These are phyloP conservation scores for Origma solitaria DNA, from an alignment of 2,113 vertebrate genomes.

Conservation along the genomic window DNA sequence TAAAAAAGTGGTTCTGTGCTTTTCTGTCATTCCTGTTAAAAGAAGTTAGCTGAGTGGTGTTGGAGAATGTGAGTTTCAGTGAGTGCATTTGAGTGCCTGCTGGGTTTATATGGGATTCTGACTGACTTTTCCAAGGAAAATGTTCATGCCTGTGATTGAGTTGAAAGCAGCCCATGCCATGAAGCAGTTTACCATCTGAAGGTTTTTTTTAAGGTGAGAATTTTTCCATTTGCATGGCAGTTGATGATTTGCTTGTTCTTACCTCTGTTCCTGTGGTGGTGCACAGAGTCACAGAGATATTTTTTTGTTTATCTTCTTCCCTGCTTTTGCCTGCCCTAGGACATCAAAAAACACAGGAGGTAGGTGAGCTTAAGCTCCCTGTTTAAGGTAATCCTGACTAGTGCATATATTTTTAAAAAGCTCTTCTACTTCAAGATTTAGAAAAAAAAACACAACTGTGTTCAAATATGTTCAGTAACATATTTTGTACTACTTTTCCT, in stretches of 20 bases:
- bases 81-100: neutral
- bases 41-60: fast-evolving
- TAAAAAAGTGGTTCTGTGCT: neutral
- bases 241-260: neutral
- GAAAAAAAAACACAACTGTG: fast-evolving
- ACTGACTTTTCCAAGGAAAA: neutral
- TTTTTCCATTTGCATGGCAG: neutral
- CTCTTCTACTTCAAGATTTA: neutral
- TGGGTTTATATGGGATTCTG: neutral
- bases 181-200: neutral
- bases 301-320: neutral
- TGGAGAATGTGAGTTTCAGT: neutral
- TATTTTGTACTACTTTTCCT: neutral
- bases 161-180: neutral
- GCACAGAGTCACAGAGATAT: neutral
- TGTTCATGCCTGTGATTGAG: neutral
- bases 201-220: neutral
- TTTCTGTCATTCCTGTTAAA: neutral
- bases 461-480: neutral
- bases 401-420: neutral
- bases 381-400: neutral
- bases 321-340: neutral
- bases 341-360: neutral
- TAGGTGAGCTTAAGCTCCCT: neutral
- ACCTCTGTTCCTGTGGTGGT: neutral